Base-by-base conservation (phyloP, 2,113 vertebrate genomes). In the Siniperca chuatsi region DNA sequence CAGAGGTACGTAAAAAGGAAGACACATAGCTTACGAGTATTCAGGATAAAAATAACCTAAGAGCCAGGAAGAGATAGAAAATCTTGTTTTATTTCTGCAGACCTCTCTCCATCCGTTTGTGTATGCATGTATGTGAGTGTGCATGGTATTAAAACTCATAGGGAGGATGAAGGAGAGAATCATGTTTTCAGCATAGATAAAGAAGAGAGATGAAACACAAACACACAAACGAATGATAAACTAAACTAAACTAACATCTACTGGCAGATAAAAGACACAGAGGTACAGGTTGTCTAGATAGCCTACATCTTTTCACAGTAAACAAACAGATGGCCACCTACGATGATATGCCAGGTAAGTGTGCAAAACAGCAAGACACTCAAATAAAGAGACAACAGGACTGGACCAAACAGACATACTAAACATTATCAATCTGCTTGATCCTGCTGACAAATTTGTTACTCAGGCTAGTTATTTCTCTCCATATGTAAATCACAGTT, bases 21-120 rank as follows among this genome's bases (percentile, higher is more conserved):
- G 70, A 89, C 76, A 78, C 79, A 64, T 29, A 62, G 83, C 85
- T 89, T 61, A 88, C 40, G 13, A 84, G 87, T 82, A 87, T 85
- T 78, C 54, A 72, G 80, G 88, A 87, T 91, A 93, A 93, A 92
- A 93, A 93, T 93, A 94, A 92, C 87, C 79, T 35, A 48, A 70
- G 71, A 90, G 88, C 67, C 77, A 71, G 76, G 80, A 82, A 81
- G 66, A 84, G 54, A 69, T 44, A 73, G 54, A 79, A 77, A 78
- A 69, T 25, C 15, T 23, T 62, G 48, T 87, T 57, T 74, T 79
- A 29, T 76, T 72, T 52, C 55, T 78, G 57, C 75, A 79, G 62
- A 80, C 57, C 75, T 68, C 70, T 65, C 23, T 70, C 75, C 58
- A 81, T 81, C 84, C 78, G 82, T 90, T 74, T 85, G 33, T 71